Conservation (phyloP, 53 echinoderm and acorn worm species). For the Echinometra lucunter region DNA sequence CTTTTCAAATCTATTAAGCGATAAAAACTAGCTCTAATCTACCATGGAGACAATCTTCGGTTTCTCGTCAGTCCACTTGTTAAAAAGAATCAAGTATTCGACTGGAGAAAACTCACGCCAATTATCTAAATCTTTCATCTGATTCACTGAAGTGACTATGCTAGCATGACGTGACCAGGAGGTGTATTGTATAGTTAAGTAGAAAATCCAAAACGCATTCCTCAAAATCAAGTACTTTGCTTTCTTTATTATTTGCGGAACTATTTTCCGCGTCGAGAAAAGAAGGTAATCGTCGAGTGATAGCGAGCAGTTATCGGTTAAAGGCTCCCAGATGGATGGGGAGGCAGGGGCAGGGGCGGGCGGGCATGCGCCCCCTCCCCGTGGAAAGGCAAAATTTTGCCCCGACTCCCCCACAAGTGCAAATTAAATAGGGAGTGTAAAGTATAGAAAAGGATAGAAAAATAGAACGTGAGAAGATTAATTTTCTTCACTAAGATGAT, state of each 20-base stretch:
- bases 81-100: not conserved
- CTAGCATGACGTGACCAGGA: not conserved
- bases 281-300: no score
- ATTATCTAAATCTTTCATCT: not conserved
- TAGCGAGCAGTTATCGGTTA: no score
- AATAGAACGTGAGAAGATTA: no score
- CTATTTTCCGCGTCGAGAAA: not conserved
- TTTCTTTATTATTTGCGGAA: not conserved
- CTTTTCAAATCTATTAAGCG: not conserved
- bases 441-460: no score
- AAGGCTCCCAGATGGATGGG: no score
- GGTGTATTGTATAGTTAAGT: not conserved
- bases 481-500: no score
- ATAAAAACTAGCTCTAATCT: not conserved
- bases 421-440: no score
- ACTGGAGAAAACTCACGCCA: not conserved
- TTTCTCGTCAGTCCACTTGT: not conserved
- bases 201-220: not conserved
- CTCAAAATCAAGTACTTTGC: conserved; percentile 22
- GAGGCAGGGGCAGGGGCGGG: not conserved
- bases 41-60: not conserved
- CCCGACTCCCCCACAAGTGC: no score
- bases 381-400: no score
- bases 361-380: no score
- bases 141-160: not conserved